Evolutionary conservation across 2,797 vertebrate genomes (phyloP).

Genomic region (Enteromius viviparus): DNA sequence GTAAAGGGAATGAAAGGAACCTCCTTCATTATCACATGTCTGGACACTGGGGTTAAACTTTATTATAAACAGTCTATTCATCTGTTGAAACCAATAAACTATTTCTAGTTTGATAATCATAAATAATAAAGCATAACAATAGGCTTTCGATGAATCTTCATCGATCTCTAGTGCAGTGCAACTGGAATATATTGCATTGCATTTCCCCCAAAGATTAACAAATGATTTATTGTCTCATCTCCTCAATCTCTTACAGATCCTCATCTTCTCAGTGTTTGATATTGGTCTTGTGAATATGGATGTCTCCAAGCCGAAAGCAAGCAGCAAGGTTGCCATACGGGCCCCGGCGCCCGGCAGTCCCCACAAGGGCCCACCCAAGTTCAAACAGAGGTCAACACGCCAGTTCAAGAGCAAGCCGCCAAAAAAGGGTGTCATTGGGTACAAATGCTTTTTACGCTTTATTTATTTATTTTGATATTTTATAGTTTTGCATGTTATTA

Average conservation of each 20-base stretch:
- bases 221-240: neutral
- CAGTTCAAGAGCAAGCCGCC: conserved; percentile 93
- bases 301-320: conserved; percentile 75
- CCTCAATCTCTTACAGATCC: conserved; percentile 22
- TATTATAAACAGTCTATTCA: conserved; percentile 15
- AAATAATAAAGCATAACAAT: neutral
- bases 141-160: neutral
- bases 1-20: conserved; percentile 50
- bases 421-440: conserved; percentile 89
- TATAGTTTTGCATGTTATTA: neutral
- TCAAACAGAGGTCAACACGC: conserved; percentile 86
- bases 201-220: neutral
- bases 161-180: neutral
- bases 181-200: neutral
- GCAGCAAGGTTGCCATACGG: conserved; percentile 70
- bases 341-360: conserved; percentile 77
- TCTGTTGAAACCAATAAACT: neutral
- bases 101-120: neutral
- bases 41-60: conserved; percentile 17
- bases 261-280: neutral
- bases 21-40: conserved; percentile 3
- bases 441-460: conserved; percentile 10
- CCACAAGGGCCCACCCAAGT: conserved; percentile 82
- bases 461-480: neutral
- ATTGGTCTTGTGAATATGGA: conserved; percentile 78